phyloP scores from a whole-genome alignment of 2,888 invertebrate genomes.

The Acanthosepion esculentum region DNA sequence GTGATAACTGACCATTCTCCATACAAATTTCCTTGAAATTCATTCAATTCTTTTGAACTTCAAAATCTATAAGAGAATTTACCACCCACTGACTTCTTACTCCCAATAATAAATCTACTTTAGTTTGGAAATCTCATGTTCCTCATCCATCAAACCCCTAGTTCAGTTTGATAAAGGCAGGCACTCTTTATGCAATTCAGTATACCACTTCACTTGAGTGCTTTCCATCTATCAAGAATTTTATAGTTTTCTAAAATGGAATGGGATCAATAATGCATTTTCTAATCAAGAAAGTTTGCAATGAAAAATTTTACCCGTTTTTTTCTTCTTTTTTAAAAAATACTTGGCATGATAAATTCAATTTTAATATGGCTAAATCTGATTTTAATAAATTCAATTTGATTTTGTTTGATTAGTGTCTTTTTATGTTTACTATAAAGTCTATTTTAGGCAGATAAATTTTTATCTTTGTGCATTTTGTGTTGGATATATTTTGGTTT shows the following conservation, averaged over 20 bases:
- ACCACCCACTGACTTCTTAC: not conserved
- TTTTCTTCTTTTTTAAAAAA: not conserved
- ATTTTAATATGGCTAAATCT: not conserved
- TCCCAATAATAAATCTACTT: not conserved
- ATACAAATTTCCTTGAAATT: not conserved
- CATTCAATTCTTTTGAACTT: not conserved
- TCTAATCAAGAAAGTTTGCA: conserved; percentile 6
- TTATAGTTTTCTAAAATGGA: conserved; percentile 2
- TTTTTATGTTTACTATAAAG: no score
- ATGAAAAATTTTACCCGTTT: not conserved
- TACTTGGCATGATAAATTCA: not conserved
- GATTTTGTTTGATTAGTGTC: no score
- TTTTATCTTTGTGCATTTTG: no score
- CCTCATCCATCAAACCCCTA: not conserved
- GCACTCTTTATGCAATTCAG: not conserved
- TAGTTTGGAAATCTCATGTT: not conserved
- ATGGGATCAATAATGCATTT: not conserved
- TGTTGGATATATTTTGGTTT: no score
- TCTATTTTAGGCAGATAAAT: no score
- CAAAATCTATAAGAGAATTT: not conserved
- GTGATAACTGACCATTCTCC: not conserved
- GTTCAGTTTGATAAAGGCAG: not conserved
- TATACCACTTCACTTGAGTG: not conserved
- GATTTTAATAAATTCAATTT: not conserved
- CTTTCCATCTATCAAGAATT: not conserved